Percentiles rank a stretch among this genome's conserved stretches.
phyloP scores from a whole-genome alignment of 2,888 invertebrate species.

The Micoletzkya japonica region DNA sequence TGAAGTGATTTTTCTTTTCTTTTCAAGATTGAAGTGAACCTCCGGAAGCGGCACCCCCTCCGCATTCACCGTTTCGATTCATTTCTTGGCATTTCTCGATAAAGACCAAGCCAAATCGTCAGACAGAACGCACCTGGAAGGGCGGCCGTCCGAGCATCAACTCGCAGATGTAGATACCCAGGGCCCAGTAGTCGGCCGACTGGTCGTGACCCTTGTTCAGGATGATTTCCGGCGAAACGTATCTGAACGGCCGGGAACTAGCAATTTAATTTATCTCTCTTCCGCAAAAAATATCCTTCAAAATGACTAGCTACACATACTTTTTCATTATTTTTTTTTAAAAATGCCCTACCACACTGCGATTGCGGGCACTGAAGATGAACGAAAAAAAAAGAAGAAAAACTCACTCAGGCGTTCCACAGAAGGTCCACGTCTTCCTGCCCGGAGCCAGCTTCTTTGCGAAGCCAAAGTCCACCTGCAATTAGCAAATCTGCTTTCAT shows the following conservation, averaged over 20 bases:
- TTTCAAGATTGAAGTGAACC: too few species aligned
- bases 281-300: background rate
- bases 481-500: background rate
- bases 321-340: background rate
- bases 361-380: background rate
- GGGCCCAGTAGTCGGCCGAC: slow-evolving; percentile 91
- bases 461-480: slow-evolving; percentile 82
- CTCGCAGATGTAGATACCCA: slow-evolving; percentile 71
- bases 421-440: slow-evolving; percentile 89
- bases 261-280: background rate
- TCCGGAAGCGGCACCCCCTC: too few species aligned
- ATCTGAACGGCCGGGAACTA: slow-evolving; percentile 66
- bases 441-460: slow-evolving; percentile 81
- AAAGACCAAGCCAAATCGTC: background rate
- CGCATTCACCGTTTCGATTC: too few species aligned
- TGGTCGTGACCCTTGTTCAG: slow-evolving; percentile 81
- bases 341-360: background rate
- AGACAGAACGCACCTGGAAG: slow-evolving; percentile 47
- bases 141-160: slow-evolving; percentile 62
- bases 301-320: background rate
- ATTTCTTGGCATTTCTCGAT: background rate
- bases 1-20: too few species aligned
- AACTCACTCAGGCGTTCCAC: slow-evolving; percentile 79
- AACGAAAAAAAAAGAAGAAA: slow-evolving; percentile 5
- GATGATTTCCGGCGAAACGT: slow-evolving; percentile 77